Base-by-base conservation (phyloP, 2,888 invertebrate genomes). In the Mesorhabditis belari region DNA sequence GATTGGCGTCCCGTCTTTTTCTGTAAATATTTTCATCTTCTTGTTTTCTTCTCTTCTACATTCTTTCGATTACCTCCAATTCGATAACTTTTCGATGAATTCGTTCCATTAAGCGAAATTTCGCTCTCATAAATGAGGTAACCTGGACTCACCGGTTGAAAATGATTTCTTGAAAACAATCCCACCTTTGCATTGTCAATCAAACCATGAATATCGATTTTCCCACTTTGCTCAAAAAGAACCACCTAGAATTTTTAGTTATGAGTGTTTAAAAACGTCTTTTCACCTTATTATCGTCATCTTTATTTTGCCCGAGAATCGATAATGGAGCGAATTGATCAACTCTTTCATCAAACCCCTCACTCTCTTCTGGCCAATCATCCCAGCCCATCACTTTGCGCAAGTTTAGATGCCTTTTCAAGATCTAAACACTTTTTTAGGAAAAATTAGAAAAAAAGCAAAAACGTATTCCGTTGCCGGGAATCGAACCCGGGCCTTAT, bases 51-150 rank as follows among this genome's bases (percentile, higher is more conserved):
- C 24, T n/a, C 9, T 1, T 9, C 21, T 57, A 12, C 2, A 29
- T 1, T 19, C 9, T 19, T 17, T 19, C 12, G 1, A 19, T 28
- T 49, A 23, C 23, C 44, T 74, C 72, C 21, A 67, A 68, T 21
- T 65, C 63, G 25, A 73, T 62, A 49, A 73, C 71, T 62, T 63
- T 62, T 58, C 66, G 58, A 53, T 71, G 69, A 23, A 79, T 63
- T 29, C 61, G 66, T 58, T 79, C 79, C 76, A 79, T 76, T 63
- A 75, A 65, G n/a, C 75, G 75, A 57, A 78, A 75, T 24, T 77
- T 71, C 57, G 68, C 68, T 60, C 74, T 59, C 75, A 79, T 76
- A 61, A 79, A 79, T 25, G 71, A 61, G 51, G 69, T 67, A 29
- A 71, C 64, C 63, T 77, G 62, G 55, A 70, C 65, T 27, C 63